Evolutionary conservation across 1,140 invertebrate species (phyloP).

Genomic region (Aricia agestis): DNA sequence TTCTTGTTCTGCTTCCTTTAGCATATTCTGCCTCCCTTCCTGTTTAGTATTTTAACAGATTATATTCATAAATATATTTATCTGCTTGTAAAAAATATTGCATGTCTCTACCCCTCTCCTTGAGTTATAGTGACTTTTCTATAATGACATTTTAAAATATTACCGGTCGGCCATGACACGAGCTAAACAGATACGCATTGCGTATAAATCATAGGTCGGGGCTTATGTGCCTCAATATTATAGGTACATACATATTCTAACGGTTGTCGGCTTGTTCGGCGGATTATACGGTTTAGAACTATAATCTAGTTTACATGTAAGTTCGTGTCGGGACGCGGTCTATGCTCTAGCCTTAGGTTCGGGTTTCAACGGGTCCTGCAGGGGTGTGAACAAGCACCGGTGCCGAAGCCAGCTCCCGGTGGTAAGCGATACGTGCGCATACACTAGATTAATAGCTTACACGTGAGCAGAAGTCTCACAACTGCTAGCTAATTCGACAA

Average conservation of each 20-base stretch:
- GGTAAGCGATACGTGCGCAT: not conserved
- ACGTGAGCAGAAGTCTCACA: not conserved
- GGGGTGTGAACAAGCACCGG: not conserved
- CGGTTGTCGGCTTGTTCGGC: not conserved
- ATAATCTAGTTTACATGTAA: slow-evolving; percentile 3
- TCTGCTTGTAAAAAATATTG: too few relatives aligned
- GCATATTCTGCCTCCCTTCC: too few relatives aligned
- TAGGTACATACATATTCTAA: not conserved
- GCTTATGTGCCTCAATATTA: not conserved
- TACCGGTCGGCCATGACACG: not conserved
- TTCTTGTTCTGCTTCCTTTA: too few relatives aligned
- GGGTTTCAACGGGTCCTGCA: not conserved
- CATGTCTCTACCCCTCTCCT: too few relatives aligned
- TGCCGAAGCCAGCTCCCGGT: not conserved
- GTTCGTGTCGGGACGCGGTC: not conserved
- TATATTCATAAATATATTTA: too few relatives aligned
- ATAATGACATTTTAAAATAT: too few relatives aligned
- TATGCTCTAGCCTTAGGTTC: not conserved
- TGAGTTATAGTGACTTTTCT: too few relatives aligned
- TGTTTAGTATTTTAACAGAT: too few relatives aligned
- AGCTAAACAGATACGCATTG: not conserved
- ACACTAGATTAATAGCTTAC: slow-evolving; percentile 1
- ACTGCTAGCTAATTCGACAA: not conserved
- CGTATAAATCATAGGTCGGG: not conserved
- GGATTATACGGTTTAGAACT: not conserved